phyloP scores from a whole-genome alignment of 2,113 vertebrate species.

The Chinchilla lanigera region DNA sequence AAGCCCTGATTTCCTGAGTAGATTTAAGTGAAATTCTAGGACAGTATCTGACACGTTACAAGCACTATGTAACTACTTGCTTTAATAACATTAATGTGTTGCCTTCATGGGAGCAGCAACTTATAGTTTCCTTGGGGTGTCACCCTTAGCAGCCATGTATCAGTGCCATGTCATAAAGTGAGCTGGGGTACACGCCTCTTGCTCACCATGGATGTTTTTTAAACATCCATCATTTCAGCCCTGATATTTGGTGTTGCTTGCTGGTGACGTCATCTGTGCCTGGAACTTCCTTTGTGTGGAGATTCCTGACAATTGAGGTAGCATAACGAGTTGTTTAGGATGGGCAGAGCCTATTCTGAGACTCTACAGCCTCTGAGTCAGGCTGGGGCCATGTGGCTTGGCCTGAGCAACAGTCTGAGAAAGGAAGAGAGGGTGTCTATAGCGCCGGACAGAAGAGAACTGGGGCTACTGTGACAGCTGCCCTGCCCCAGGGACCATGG shows the following conservation, averaged over 20 bases:
- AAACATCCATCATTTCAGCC: background rate
- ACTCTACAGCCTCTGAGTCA: background rate
- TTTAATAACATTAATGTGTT: fast-evolving
- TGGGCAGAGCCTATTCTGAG: background rate
- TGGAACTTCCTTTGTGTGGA: background rate
- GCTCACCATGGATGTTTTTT: too few relatives aligned
- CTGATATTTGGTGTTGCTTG: too few relatives aligned
- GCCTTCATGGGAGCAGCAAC: background rate
- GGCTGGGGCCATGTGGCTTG: too few relatives aligned
- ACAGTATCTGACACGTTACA: background rate
- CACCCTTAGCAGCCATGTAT: fast-evolving
- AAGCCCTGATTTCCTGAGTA: background rate
- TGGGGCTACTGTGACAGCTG: too few relatives aligned
- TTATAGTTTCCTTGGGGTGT: background rate
- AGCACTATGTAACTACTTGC: fast-evolving
- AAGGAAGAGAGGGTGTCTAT: background rate
- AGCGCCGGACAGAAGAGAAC: background rate
- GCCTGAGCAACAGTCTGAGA: background rate
- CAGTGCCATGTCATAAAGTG: fast-evolving
- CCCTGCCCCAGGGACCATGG: background rate
- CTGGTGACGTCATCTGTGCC: background rate
- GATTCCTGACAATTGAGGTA: too few relatives aligned
- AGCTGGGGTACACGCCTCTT: too few relatives aligned
- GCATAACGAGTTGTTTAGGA: too few relatives aligned
- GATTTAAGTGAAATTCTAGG: background rate